These are phyloP conservation scores for Shinisaurus crocodilurus DNA, from an alignment of 2,113 vertebrate species.

Conservation along the genomic window DNA sequence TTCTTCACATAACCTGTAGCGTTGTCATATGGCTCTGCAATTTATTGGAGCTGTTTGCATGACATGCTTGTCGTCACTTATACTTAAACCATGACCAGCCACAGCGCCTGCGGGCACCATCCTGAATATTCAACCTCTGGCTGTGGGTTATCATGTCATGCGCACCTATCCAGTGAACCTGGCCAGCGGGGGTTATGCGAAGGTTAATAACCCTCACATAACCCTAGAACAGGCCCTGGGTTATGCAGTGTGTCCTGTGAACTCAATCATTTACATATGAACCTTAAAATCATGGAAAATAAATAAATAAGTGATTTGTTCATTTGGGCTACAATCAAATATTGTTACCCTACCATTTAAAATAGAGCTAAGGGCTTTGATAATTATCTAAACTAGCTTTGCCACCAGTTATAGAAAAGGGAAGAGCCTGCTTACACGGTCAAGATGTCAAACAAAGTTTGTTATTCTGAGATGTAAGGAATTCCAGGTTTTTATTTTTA, in stretches of 20 bases:
- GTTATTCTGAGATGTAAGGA: background rate
- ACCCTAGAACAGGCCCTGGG: too few relatives aligned
- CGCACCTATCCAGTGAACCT: too few relatives aligned
- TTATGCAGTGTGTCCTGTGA: too few relatives aligned
- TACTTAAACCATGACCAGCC: too few relatives aligned
- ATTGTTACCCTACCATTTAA: fast-evolving
- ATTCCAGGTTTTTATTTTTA: background rate
- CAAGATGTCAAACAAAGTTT: background rate
- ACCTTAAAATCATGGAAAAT: conserved; percentile 28
- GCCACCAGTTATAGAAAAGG: background rate
- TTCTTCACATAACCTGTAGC: conserved; percentile 3
- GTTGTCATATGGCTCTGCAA: background rate
- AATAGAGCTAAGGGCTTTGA: background rate
- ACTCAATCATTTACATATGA: background rate
- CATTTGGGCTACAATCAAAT: background rate
- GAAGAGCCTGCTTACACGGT: background rate
- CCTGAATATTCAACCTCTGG: too few relatives aligned
- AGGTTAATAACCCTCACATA: too few relatives aligned
- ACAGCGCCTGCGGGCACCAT: too few relatives aligned
- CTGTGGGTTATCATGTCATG: too few relatives aligned
- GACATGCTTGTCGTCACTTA: background rate
- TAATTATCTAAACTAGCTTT: background rate
- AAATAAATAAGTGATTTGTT: conserved; percentile 6
- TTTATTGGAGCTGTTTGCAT: conserved; percentile 6
- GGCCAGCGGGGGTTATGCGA: too few relatives aligned